These are phyloP conservation scores for Spodoptera littoralis DNA, from an alignment of 2,888 invertebrate species.

Conservation along the genomic window DNA sequence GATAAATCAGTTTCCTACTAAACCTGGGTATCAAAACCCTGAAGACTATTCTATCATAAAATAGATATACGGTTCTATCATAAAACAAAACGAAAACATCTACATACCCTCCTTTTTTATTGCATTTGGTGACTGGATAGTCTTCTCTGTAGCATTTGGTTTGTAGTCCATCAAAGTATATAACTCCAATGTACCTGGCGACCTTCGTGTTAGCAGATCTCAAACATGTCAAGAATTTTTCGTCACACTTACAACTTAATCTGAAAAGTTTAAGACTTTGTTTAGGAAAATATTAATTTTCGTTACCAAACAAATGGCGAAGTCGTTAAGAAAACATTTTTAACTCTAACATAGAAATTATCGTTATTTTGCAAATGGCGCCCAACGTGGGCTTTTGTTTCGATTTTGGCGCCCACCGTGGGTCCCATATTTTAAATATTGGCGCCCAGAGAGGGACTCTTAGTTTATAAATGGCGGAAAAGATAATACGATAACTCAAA, in stretches of 20 bases:
- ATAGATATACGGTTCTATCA: too few relatives aligned
- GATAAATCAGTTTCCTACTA: too few relatives aligned
- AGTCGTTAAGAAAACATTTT: too few relatives aligned
- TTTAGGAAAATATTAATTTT: neutral
- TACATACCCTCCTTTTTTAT: constrained; percentile 85
- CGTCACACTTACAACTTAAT: constrained; percentile 87
- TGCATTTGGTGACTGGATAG: constrained; percentile 87
- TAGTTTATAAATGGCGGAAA: neutral
- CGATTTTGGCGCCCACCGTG: neutral
- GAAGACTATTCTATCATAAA: too few relatives aligned
- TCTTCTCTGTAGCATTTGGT: constrained; percentile 90
- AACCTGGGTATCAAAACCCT: too few relatives aligned
- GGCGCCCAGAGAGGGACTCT: constrained; percentile 20
- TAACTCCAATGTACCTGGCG: constrained; percentile 80
- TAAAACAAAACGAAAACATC: too few relatives aligned
- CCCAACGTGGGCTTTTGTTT: neutral
- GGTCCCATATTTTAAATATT: neutral
- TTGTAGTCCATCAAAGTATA: constrained; percentile 88
- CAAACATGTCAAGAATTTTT: constrained; percentile 85
- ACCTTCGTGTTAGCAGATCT: constrained; percentile 69
- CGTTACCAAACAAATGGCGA: neutral
- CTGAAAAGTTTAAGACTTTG: constrained; percentile 65
- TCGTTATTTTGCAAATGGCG: neutral
- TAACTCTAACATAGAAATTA: neutral
- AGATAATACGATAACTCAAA: too few relatives aligned